Percentiles rank a stretch among this genome's conserved stretches.
These are phyloP conservation scores for Nymphalis c-album DNA, from an alignment of 2,888 invertebrate genomes.

Conservation along the genomic window DNA sequence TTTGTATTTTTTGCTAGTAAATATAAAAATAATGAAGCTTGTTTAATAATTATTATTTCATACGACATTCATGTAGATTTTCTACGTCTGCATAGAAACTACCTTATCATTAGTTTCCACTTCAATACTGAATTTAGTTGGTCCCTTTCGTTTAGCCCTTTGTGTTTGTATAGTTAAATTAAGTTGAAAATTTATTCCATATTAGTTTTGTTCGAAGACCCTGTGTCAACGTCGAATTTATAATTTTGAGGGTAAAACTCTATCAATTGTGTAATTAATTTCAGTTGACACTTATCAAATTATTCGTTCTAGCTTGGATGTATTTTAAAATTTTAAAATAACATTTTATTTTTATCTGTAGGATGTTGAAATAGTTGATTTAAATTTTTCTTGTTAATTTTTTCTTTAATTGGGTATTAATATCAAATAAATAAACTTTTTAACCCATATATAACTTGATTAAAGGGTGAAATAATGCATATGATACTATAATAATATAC, in stretches of 20 bases:
- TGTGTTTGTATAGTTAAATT: conserved; percentile 80
- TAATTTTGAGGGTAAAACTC: conserved; percentile 74
- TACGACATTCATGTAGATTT: conserved; percentile 6
- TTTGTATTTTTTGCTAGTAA: neutral
- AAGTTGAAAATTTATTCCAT: conserved; percentile 81
- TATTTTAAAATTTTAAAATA: no score
- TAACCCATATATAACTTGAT: no score
- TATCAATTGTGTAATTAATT: conserved; percentile 56
- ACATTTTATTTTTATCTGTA: no score
- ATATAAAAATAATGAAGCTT: neutral
- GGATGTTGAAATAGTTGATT: no score
- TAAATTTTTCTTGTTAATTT: no score
- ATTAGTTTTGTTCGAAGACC: conserved; percentile 65
- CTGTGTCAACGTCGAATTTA: conserved; percentile 76
- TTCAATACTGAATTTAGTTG: conserved; percentile 73
- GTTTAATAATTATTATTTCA: neutral
- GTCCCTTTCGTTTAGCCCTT: conserved; percentile 71
- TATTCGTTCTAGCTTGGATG: neutral
- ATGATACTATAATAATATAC: no score
- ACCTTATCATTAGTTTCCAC: conserved; percentile 79
- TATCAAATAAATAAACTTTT: no score
- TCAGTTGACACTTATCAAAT: conserved; percentile 53
- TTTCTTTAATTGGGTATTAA: no score
- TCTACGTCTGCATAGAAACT: conserved; percentile 47
- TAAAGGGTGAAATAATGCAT: no score